Percentiles rank a stretch among this genome's conserved stretches.
These are phyloP conservation scores for Artibeus lituratus DNA, from an alignment of 2,797 vertebrate species.

Conservation along the genomic window DNA sequence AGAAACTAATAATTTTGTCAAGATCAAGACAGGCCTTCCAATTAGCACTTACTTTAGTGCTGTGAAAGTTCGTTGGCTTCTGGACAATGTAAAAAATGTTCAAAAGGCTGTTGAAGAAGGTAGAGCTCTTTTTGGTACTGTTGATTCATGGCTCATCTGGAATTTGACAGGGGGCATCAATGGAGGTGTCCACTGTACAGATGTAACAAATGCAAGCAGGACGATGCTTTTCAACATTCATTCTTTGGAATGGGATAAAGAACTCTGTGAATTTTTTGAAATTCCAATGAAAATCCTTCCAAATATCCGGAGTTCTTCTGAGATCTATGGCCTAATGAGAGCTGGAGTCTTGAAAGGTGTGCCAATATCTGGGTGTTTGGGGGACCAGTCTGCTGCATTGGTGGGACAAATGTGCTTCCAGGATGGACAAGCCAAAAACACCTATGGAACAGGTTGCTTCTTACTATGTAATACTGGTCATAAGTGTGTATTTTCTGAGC, in stretches of 20 bases:
- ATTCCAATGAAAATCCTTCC: slow-evolving; percentile 95
- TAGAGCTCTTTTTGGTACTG: slow-evolving; percentile 94
- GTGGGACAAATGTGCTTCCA: slow-evolving; percentile 98
- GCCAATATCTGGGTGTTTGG: slow-evolving; percentile 96
- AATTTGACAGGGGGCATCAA: slow-evolving; percentile 92
- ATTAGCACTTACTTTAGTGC: slow-evolving; percentile 99
- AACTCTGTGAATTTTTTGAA: slow-evolving; percentile 97
- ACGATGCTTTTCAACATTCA: slow-evolving; percentile 99
- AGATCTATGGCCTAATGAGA: slow-evolving; percentile 95
- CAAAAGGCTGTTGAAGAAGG: slow-evolving; percentile 86
- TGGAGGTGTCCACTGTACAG: slow-evolving; percentile 94
- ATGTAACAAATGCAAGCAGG: slow-evolving; percentile 96
- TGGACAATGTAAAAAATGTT: slow-evolving; percentile 93
- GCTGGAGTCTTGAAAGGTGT: slow-evolving; percentile 90
- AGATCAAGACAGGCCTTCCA: slow-evolving; percentile 95
- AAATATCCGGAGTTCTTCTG: slow-evolving; percentile 93
- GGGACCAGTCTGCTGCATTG: slow-evolving; percentile 95
- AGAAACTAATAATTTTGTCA: slow-evolving; percentile 92
- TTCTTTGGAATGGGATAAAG: slow-evolving; percentile 94
- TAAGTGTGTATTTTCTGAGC: slow-evolving; percentile 94
- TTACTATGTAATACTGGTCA: slow-evolving; percentile 92
- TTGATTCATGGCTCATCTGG: slow-evolving; percentile 99
- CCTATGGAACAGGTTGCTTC: slow-evolving; percentile 97
- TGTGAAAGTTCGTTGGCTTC: slow-evolving; percentile 95
- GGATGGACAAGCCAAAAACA: slow-evolving; percentile 96